Conservation (phyloP, 2,113 vertebrate species). For the Amphiprion ocellaris region DNA sequence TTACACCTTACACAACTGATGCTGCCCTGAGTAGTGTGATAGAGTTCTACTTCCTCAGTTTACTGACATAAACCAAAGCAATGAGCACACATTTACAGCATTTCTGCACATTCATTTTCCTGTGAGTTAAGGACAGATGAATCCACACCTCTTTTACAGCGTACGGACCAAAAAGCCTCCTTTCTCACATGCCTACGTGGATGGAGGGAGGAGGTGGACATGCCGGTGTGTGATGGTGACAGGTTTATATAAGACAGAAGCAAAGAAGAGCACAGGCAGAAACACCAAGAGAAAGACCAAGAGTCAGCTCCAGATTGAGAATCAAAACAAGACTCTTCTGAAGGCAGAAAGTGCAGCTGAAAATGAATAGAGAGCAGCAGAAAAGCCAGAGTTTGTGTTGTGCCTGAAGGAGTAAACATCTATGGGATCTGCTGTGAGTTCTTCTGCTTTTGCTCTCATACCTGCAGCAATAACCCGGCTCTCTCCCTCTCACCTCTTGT, state of each 20-base stretch:
- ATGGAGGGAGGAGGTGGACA: neutral
- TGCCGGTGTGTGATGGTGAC: neutral
- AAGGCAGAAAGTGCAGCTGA: slow-evolving; percentile 16
- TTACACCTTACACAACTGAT: too few species aligned
- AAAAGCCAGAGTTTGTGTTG: slow-evolving; percentile 38
- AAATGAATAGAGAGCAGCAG: slow-evolving; percentile 31
- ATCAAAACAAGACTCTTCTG: slow-evolving; percentile 39
- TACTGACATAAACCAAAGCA: too few species aligned
- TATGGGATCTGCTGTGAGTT: slow-evolving; percentile 37
- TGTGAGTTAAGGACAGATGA: too few species aligned
- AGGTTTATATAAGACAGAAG: slow-evolving; percentile 19
- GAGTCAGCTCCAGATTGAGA: slow-evolving; percentile 24
- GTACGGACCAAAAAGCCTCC: too few species aligned
- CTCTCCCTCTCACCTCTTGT: slow-evolving; percentile 6
- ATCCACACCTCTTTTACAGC: too few species aligned
- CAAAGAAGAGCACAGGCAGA: slow-evolving; percentile 5
- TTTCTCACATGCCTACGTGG: neutral
- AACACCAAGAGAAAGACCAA: slow-evolving; percentile 14
- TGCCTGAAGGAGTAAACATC: slow-evolving; percentile 62
- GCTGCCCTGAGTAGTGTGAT: too few species aligned
- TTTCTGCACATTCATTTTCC: too few species aligned
- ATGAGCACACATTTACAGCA: too few species aligned
- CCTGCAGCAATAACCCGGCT: slow-evolving; percentile 43
- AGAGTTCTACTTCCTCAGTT: too few species aligned
- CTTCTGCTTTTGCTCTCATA: slow-evolving; percentile 34